These are phyloP conservation scores for Morone saxatilis DNA, from an alignment of 2,113 vertebrate genomes.

Conservation along the genomic window DNA sequence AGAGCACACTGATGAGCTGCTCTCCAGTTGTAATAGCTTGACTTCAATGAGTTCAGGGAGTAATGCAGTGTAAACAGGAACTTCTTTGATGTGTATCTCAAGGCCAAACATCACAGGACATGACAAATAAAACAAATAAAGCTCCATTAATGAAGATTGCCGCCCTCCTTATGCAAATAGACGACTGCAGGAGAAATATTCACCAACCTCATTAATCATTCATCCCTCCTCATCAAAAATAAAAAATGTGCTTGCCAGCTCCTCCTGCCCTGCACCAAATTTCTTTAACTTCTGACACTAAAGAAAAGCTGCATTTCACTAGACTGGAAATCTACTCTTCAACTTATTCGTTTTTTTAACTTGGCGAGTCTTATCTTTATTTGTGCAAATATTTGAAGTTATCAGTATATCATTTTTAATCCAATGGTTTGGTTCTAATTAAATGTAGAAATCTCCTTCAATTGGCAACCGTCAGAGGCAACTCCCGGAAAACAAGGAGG, in stretches of 20 bases:
- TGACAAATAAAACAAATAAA: slow-evolving; percentile 46
- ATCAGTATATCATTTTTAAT: neutral
- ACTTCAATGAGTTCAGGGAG: slow-evolving; percentile 25
- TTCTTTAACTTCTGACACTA: slow-evolving; percentile 29
- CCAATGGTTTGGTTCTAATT: neutral
- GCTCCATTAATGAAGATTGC: slow-evolving; percentile 49
- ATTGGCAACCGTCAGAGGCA: neutral
- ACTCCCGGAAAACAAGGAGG: slow-evolving; percentile 8
- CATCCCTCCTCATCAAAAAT: slow-evolving; percentile 61
- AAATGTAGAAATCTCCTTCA: neutral
- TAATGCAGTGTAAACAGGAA: neutral
- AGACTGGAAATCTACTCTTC: neutral
- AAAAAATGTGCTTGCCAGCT: slow-evolving; percentile 39
- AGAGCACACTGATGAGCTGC: neutral
- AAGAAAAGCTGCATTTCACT: neutral
- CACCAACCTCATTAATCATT: slow-evolving; percentile 73
- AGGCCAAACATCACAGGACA: slow-evolving; percentile 46
- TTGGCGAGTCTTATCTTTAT: neutral
- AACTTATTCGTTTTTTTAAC: neutral
- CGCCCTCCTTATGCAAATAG: slow-evolving; percentile 56
- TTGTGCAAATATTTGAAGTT: neutral
- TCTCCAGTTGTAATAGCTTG: slow-evolving; percentile 16
- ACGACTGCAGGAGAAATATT: slow-evolving; percentile 49
- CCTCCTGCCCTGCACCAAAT: slow-evolving; percentile 15
- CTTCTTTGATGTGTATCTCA: slow-evolving; percentile 49